Percentiles rank a stretch among this genome's conserved stretches.
These are phyloP conservation scores for Gallirallus australis DNA, from an alignment of 2,797 vertebrate genomes.

Conservation along the genomic window DNA sequence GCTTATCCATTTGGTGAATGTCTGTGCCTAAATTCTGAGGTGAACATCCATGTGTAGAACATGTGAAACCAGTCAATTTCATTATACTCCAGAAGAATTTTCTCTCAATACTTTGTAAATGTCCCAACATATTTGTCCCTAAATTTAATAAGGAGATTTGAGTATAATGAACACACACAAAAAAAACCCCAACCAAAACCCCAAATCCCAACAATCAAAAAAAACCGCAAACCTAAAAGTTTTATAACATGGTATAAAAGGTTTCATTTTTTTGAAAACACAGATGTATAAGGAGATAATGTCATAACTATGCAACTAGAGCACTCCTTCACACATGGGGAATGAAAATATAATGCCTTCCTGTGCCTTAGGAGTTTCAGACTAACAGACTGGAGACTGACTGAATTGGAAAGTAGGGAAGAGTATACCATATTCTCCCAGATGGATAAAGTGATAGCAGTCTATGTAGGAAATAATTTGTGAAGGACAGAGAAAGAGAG, in stretches of 20 bases:
- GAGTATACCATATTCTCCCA: not conserved
- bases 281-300: not conserved
- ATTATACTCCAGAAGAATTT: not conserved
- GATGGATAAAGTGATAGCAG: not conserved
- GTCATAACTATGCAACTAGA: not conserved
- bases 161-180: not conserved
- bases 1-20: not conserved
- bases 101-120: not conserved
- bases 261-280: not conserved
- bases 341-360: not conserved
- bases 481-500: slow-evolving; percentile 4
- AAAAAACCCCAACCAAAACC: accelerated
- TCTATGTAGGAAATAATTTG: not conserved
- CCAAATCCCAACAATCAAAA: no score
- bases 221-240: not conserved
- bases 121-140: not conserved
- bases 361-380: not conserved
- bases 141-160: not conserved
- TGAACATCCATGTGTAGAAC: not conserved
- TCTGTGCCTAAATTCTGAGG: not conserved
- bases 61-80: not conserved
- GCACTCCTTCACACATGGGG: not conserved
- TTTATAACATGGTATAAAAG: not conserved
- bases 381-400: not conserved
- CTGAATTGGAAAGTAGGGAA: not conserved